Percentiles rank a stretch among this genome's conserved stretches.
Evolutionary conservation across 2,797 vertebrate genomes (phyloP).

Genomic region (Myripristis jacobus): DNA sequence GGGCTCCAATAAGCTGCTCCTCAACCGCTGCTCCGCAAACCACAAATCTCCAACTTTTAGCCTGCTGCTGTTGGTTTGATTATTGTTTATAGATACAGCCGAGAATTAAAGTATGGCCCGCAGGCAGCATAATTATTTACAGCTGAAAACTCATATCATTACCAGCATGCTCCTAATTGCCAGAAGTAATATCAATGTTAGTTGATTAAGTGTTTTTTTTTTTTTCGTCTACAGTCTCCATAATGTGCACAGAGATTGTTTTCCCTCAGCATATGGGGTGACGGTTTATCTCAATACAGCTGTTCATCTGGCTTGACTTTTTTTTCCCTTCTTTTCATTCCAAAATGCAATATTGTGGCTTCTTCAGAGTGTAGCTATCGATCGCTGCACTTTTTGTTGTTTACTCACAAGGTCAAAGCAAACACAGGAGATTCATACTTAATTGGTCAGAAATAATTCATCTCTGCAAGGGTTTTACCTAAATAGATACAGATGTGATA

Average conservation of each 20-base stretch:
- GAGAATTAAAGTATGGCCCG: slow-evolving; percentile 98
- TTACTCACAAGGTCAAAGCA: slow-evolving; percentile 77
- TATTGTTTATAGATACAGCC: slow-evolving; percentile 99
- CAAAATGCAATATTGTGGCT: slow-evolving; percentile 68
- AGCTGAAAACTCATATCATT: slow-evolving; percentile 99
- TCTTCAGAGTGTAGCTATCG: slow-evolving; percentile 76
- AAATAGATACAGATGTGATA: slow-evolving; percentile 71
- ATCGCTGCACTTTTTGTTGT: slow-evolving; percentile 77
- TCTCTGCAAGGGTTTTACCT: slow-evolving; percentile 65
- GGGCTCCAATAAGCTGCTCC: slow-evolving; percentile 89
- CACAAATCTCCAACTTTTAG: slow-evolving; percentile 90
- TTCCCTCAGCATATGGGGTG: slow-evolving; percentile 88
- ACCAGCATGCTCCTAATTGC: slow-evolving; percentile 99
- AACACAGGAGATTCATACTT: slow-evolving; percentile 71
- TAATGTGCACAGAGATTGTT: slow-evolving; percentile 93
- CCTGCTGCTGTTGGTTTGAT: slow-evolving; percentile 93
- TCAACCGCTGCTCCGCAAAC: slow-evolving; percentile 82
- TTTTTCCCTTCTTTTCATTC: slow-evolving; percentile 69
- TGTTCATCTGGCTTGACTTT: slow-evolving; percentile 83
- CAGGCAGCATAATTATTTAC: slow-evolving; percentile 99
- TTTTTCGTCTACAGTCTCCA: slow-evolving; percentile 79
- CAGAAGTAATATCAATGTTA: slow-evolving; percentile 99
- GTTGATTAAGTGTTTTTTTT: slow-evolving; percentile 91
- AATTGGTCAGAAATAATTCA: slow-evolving; percentile 67
- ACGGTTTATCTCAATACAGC: slow-evolving; percentile 86